Base-by-base conservation (phyloP, 2,888 invertebrate species). In the Isotomurus palustris region DNA sequence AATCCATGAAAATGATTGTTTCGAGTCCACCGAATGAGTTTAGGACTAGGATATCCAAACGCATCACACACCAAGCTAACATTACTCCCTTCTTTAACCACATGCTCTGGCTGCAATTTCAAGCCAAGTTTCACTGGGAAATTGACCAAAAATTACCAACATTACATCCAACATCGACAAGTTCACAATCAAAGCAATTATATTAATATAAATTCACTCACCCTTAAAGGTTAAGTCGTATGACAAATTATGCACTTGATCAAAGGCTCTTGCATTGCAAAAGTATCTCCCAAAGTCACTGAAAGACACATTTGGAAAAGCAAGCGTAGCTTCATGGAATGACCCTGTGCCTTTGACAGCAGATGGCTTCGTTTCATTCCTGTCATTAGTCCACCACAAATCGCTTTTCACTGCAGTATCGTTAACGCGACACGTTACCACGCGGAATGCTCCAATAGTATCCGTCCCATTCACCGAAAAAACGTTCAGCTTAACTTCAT, bases 281-380 rank as follows among this genome's bases (percentile, higher is more conserved):
- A 76, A 75, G 71, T 85, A 87, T 1, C 84, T 83, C 8, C 88
- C 90, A 73, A 88, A 88, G 72, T 88, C 85, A 71, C 84, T 84
- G 62, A 83, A 81, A 10, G 80, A 78, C 0, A 84, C 77, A 70
- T 81, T 79, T 1, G 78, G 74, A 50, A 85, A 77, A 71, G 76
- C 77, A 48, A 85, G 76, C 0, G 79, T 81, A 45, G 83, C 81
- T 71, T 82, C 79, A 3, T 83, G 77, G 59, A n/a, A n/a, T n/a
- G n/a, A n/a, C n/a, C n/a, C n/a, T n/a, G n/a, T n/a, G n/a, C n/a
- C n/a, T n/a, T n/a, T n/a, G n/a, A n/a, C n/a, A n/a, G n/a, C n/a
- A n/a, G n/a, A n/a, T n/a, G n/a, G n/a, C n/a, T n/a, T n/a, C n/a
- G n/a, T n/a, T n/a, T n/a, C n/a, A n/a, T n/a, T n/a, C n/a, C n/a